Evolutionary conservation across 2,797 vertebrate genomes (phyloP), one percentile per base, ranked within the genome.

Genomic region (Schizothorax lantsangensis): DNA sequence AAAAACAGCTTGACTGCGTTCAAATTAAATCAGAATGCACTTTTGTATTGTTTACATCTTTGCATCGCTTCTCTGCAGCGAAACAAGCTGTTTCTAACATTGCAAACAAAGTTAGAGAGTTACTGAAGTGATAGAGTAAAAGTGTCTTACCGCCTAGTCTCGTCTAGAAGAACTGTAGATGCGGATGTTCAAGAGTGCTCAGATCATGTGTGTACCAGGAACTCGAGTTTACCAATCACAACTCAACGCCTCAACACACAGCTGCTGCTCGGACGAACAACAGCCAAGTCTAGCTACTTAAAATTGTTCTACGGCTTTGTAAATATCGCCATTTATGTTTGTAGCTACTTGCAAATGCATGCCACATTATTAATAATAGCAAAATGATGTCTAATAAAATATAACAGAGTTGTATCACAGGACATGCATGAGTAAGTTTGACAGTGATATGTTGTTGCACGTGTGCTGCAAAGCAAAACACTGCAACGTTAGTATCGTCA

Each of bases 171-270:
- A 73, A 43, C n/a, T 30, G 38, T 17, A n/a, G 77, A 85, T 62
- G 84, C 84, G 77, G 77, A 85, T 85, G 66, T 85, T 57, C 9
- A 33, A 72, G 30, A 62, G 8, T 15, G 36, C n/a, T 85, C 66
- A 72, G 64, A 57, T 72, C 75, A 72, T 71, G 84, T 68, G 33
- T 71, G 26, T 15, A 36, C 77, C 84, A 85, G 84, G 84, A 85
- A 85, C 80, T 45, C 43, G 52, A 72, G 77, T 80, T 85, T 80
- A 72, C 77, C 84, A 80, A 80, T 85, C 84, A 85, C 84, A 79
- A 72, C 38, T 72, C 68, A 40, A 84, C 66, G 49, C 66, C n/a
- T 54, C 47, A 36, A 12, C 33, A 26, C 54, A 74, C 52, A 47
- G 64, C 47, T 47, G 64, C 47, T 47, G 17, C 14, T 2, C 33